These are phyloP conservation scores for Drosophila baimaii DNA, from an alignment of 1,140 invertebrate genomes.

Conservation along the genomic window DNA sequence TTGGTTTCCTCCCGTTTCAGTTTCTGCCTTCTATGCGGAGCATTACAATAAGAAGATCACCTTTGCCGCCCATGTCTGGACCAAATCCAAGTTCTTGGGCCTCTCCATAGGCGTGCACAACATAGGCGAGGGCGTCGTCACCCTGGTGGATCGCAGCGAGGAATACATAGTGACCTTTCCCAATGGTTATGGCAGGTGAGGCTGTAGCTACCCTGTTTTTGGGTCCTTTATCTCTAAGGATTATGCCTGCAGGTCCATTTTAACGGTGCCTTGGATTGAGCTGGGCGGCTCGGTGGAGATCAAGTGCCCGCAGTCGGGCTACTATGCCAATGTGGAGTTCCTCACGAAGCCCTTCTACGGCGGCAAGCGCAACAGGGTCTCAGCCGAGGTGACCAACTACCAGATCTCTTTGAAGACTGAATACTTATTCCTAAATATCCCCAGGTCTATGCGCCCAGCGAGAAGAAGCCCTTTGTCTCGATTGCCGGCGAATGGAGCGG, in stretches of 20 bases:
- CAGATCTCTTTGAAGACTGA: conserved; percentile 24
- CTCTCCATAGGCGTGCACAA: conserved; percentile 97
- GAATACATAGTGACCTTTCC: conserved; percentile 98
- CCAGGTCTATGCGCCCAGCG: conserved; percentile 87
- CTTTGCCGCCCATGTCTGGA: conserved; percentile 98
- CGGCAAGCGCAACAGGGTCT: conserved; percentile 95
- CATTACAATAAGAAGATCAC: conserved; percentile 94
- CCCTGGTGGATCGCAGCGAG: conserved; percentile 92
- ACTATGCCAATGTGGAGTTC: conserved; percentile 95
- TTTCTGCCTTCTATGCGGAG: conserved; percentile 99
- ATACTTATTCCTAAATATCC: conserved; percentile 22
- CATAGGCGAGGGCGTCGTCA: conserved; percentile 92
- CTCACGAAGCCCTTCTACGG: conserved; percentile 99
- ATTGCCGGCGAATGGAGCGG: conserved; percentile 98
- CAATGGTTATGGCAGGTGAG: conserved; percentile 95
- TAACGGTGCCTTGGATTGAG: conserved; percentile 98
- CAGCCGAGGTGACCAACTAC: conserved; percentile 88
- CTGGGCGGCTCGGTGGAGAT: conserved; percentile 95
- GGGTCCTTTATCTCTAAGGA: neutral
- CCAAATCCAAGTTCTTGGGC: conserved; percentile 98
- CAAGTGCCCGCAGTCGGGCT: conserved; percentile 95
- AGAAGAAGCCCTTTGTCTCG: conserved; percentile 94
- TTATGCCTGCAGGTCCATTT: conserved; percentile 89
- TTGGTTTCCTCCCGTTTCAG: conserved; percentile 84
- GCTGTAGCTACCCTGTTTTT: neutral